These are phyloP conservation scores for Rhinoraja longicauda DNA, from an alignment of 2,797 vertebrate species.

Conservation along the genomic window DNA sequence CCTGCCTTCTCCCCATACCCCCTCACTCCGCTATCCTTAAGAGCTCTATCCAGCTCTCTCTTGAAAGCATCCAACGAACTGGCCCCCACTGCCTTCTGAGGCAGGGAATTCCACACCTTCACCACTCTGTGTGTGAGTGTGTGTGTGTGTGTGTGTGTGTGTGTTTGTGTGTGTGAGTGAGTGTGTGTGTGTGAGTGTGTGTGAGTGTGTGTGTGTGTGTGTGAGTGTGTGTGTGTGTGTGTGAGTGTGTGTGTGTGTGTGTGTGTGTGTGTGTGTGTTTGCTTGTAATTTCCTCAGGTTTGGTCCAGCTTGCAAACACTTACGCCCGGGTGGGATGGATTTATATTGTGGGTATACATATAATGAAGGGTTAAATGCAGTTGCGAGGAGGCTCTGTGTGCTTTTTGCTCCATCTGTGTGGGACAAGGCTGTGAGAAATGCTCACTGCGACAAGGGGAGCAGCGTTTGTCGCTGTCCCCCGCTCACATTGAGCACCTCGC, in stretches of 20 bases:
- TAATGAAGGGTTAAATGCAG: neutral
- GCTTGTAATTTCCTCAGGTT: neutral
- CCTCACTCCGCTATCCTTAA: no score
- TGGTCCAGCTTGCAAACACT: neutral
- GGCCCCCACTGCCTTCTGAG: no score
- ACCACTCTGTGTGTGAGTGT: no score
- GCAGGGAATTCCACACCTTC: no score
- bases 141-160: neutral
- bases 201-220: neutral
- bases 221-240: neutral
- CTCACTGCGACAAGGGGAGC: neutral
- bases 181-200: neutral
- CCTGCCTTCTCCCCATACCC: no score
- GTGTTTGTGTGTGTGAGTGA: neutral
- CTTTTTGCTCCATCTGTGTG: neutral
- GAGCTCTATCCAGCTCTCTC: no score
- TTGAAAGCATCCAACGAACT: no score
- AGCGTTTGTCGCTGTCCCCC: neutral
- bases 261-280: neutral
- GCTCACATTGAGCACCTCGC: neutral
- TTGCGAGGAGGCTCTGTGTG: neutral
- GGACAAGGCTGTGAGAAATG: constrained; percentile 19
- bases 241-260: neutral
- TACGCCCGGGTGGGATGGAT: neutral
- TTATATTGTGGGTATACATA: neutral